These are phyloP conservation scores for Liparis tanakae DNA, from an alignment of 2,797 vertebrate genomes.

Conservation along the genomic window DNA sequence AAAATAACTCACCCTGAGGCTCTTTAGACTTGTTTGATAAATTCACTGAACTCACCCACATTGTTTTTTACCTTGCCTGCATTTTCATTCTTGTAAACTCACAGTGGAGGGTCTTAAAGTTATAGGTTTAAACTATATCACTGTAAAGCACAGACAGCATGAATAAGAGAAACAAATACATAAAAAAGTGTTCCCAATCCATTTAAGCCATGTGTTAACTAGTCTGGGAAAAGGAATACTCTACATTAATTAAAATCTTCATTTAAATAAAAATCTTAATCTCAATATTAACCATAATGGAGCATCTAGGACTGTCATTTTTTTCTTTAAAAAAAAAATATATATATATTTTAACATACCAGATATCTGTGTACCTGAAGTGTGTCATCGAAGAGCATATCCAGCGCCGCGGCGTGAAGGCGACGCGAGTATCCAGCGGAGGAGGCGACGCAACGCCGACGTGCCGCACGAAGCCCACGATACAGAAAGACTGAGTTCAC, in stretches of 20 bases:
- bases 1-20: constrained; percentile 3
- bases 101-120: constrained; percentile 1
- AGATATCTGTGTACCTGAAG: constrained; percentile 9
- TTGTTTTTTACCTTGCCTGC: constrained; percentile 60
- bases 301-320: background rate
- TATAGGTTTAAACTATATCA: background rate
- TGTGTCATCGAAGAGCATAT: constrained; percentile 32
- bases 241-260: background rate
- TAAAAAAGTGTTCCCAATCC: constrained; percentile 4
- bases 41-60: constrained; percentile 44
- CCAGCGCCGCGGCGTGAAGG: constrained; percentile 14
- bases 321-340: background rate
- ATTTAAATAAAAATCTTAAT: background rate
- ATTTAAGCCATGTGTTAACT: constrained; percentile 3
- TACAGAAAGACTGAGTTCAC: constrained; percentile 35
- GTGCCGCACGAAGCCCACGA: constrained; percentile 4
- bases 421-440: constrained; percentile 20
- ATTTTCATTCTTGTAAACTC: constrained; percentile 19
- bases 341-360: constrained; percentile 65
- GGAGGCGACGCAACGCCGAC: background rate
- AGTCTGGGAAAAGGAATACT: constrained; percentile 7
- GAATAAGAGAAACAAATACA: background rate
- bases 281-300: background rate
- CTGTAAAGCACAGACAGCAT: background rate
- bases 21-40: constrained; percentile 21